Evolutionary conservation across 2,888 invertebrate genomes (phyloP).

Genomic region (Melanostoma mellinum): DNA sequence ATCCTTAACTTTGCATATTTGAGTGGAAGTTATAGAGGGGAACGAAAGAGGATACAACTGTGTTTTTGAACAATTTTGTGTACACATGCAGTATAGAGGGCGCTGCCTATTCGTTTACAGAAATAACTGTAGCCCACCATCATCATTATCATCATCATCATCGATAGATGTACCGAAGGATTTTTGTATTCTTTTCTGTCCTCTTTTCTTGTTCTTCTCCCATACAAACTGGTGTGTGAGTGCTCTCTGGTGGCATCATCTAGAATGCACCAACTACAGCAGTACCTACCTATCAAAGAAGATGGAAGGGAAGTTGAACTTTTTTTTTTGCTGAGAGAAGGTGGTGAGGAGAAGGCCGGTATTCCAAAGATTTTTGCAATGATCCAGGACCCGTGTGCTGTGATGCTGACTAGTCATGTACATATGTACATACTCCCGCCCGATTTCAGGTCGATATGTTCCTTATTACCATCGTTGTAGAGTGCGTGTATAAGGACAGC

Average conservation of each 20-base stretch:
- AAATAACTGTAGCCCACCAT: slow-evolving; percentile 54
- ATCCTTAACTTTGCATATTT: slow-evolving; percentile 70
- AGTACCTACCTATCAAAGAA: neutral
- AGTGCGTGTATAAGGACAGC: slow-evolving; percentile 54
- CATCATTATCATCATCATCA: slow-evolving; percentile 36
- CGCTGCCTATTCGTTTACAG: slow-evolving; percentile 63
- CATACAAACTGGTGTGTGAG: slow-evolving; percentile 21
- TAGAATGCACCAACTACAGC: slow-evolving; percentile 4
- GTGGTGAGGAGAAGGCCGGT: neutral
- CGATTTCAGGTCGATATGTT: slow-evolving; percentile 60
- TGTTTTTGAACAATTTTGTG: slow-evolving; percentile 63
- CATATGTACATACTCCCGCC: slow-evolving; percentile 24
- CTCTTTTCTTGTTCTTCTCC: slow-evolving; percentile 27
- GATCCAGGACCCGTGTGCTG: slow-evolving; percentile 38
- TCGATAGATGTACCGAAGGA: slow-evolving; percentile 49
- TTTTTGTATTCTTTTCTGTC: slow-evolving; percentile 12
- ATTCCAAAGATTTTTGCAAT: slow-evolving; percentile 47
- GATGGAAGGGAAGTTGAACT: slow-evolving; percentile 29
- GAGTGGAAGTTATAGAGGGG: slow-evolving; percentile 55
- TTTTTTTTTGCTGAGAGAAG: slow-evolving; percentile 8
- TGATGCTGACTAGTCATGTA: slow-evolving; percentile 4
- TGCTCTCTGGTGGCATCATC: slow-evolving; percentile 15
- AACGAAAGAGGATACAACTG: slow-evolving; percentile 60
- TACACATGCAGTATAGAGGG: slow-evolving; percentile 55
- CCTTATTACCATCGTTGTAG: slow-evolving; percentile 39